Evolutionary conservation across 2,113 vertebrate species (phyloP), one percentile per base, ranked within the genome.

Genomic region (Pristiophorus japonicus): DNA sequence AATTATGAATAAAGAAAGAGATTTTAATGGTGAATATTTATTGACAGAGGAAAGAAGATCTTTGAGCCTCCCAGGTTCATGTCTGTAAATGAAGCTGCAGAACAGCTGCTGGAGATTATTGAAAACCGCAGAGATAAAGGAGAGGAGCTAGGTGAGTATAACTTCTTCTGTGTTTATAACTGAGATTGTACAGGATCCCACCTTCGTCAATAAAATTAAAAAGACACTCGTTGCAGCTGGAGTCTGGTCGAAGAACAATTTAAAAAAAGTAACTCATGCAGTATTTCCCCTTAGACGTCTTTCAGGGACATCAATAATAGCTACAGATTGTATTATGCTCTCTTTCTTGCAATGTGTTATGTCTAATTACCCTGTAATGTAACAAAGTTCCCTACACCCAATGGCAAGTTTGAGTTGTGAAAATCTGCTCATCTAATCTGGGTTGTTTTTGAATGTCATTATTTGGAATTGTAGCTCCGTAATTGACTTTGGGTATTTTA

Each of bases 51-150:
- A 96, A 98, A 96, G 95, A 99, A 99, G 97, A 97, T 99, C 96
- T 99, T 98, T 45, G 99, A 99, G 95, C 98, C 98, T 0, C 98
- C 99, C 14, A 98, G 97, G 95, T 99, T 98, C 95, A 99, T 99
- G 99, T 98, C 97, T 0, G 98, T 99, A 75, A 97, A 97, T 91
- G 98, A 99, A 97, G 99, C 99, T 45, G 98, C 98, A 3, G 96
- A 98, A 95, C 99, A 99, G 96, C 98, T 99, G 96, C 97, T 99
- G 45, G 97, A 98, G 95, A 97, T 99, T 95, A 96, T 99, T 96
- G 96, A 97, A 7, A 98, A 98, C 96, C 97, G 98, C 91, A 96
- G 98, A 96, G 96, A 96, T 4, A 97, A 97, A 67, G 98, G 98
- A 95, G 97, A 97, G 96, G 97, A 98, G 63, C 97, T 98, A 95